Evolutionary conservation across 64 coral and sea anemone species (phyloP), one percentile per base, ranked within the genome.

Genomic region (Montipora cactus): DNA sequence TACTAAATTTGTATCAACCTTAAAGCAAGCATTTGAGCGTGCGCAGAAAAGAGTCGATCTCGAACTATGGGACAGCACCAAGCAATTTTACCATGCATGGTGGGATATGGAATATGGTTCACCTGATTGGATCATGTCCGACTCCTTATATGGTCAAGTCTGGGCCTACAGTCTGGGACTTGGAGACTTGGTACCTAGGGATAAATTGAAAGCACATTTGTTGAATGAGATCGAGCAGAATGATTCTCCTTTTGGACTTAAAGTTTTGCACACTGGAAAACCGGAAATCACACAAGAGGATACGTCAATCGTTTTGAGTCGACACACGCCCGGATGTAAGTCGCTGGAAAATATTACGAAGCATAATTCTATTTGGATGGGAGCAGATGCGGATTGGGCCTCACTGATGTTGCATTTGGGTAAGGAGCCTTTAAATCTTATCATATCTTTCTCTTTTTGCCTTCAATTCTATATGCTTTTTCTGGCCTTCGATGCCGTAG

Each of bases 341-440:
- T 97, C 96, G 6, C 67, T 97, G 50, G 96, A 97, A 77, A 97
- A 97, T 20, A 95, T 97, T 21, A 95, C 96, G 16, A 97, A 97
- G 76, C 96, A 97, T 88, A 91, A 92, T 50, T 97, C 96, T 3
- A 74, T 97, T 64, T 97, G 96, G 96, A 97, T 97, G 96, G 96
- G 96, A 13, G 96, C 96, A 2, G 96, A 97, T 55, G 83, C 93
- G 13, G 89, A 94, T 64, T 97, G 96, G 96, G 70, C 96, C 18
- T 61, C 96, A n/a, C 79, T 94, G 4, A 95, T 97, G 96, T 91
- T 97, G 19, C 82, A 95, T 75, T 79, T 97, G 72, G 96, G 96
- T 97, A 73, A 70, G 61, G 14, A 64, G 61, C 4, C 0, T 64
- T 64, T 64, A 64, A 11, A 19, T 64, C 61, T 64, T 4, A 64